Percentiles rank a stretch among this genome's conserved stretches.
Evolutionary conservation across 2,797 vertebrate genomes (phyloP).

Genomic region (Sebastes trivittatus): DNA sequence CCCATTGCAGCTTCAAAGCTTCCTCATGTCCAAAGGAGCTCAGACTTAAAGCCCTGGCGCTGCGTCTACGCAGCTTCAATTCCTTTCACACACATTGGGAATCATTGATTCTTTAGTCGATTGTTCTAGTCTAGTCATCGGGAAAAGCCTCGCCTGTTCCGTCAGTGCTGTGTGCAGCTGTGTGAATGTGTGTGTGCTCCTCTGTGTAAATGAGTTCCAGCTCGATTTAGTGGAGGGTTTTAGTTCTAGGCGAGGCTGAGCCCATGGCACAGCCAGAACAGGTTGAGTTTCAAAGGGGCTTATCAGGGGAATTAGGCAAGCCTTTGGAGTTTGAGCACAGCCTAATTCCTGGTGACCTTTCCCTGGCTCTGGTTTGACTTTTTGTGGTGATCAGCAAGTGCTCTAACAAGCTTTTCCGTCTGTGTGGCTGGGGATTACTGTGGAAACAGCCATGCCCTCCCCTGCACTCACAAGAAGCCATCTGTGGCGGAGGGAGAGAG

Average conservation of each 20-base stretch:
- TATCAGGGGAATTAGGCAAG: slow-evolving; percentile 84
- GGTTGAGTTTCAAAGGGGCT: slow-evolving; percentile 83
- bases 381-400: slow-evolving; percentile 85
- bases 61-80: slow-evolving; percentile 59
- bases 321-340: slow-evolving; percentile 82
- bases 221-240: slow-evolving; percentile 80
- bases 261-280: slow-evolving; percentile 78
- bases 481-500: slow-evolving; percentile 74
- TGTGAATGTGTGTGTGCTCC: slow-evolving; percentile 49
- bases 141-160: slow-evolving; percentile 69
- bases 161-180: slow-evolving; percentile 59
- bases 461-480: slow-evolving; percentile 79
- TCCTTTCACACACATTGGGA: slow-evolving; percentile 75
- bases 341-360: slow-evolving; percentile 86
- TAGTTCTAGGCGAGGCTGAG: slow-evolving; percentile 76
- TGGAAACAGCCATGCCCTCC: slow-evolving; percentile 76
- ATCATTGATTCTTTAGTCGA: slow-evolving; percentile 78
- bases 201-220: slow-evolving; percentile 82
- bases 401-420: slow-evolving; percentile 86
- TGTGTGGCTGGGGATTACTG: slow-evolving; percentile 84
- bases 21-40: slow-evolving; percentile 67
- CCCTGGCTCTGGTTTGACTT: slow-evolving; percentile 85
- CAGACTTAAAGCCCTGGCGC: slow-evolving; percentile 66
- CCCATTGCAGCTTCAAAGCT: slow-evolving; percentile 74
- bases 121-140: slow-evolving; percentile 78